A percentile compares a stretch with the other conserved stretches of the same genome.
Conservation (phyloP, 2,113 vertebrate species). For the Asarcornis scutulata region DNA sequence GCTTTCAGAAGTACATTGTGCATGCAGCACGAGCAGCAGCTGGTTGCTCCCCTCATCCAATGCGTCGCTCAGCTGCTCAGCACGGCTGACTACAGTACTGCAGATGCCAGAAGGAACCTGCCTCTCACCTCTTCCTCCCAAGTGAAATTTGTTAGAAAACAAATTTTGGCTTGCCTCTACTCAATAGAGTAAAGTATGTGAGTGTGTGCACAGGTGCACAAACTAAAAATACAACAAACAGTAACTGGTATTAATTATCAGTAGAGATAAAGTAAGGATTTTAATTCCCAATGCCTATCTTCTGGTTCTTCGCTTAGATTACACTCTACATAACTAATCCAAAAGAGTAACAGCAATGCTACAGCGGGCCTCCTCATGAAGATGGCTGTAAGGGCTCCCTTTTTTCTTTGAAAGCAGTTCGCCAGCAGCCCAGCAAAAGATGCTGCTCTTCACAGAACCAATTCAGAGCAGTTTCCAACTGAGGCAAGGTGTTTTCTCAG, state of each 20-base stretch:
- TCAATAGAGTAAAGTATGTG: neutral
- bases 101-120: neutral
- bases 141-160: neutral
- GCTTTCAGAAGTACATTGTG: neutral
- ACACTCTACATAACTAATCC: neutral
- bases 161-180: neutral
- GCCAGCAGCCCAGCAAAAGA: neutral
- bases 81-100: neutral
- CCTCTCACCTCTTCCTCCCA: neutral
- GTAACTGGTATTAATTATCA: neutral
- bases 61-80: conserved; percentile 13
- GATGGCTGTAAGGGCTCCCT: neutral
- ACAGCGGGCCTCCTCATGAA: neutral
- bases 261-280: neutral
- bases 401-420: neutral
- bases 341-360: neutral
- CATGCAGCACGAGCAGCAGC: neutral
- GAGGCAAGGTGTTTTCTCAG: neutral
- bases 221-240: neutral
- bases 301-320: neutral
- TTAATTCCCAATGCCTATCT: neutral
- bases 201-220: too few relatives aligned
- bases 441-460: neutral
- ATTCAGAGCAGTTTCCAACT: neutral
- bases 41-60: neutral